These are phyloP conservation scores for Chalcis sispes DNA, from an alignment of 2,888 invertebrate species.

Conservation along the genomic window DNA sequence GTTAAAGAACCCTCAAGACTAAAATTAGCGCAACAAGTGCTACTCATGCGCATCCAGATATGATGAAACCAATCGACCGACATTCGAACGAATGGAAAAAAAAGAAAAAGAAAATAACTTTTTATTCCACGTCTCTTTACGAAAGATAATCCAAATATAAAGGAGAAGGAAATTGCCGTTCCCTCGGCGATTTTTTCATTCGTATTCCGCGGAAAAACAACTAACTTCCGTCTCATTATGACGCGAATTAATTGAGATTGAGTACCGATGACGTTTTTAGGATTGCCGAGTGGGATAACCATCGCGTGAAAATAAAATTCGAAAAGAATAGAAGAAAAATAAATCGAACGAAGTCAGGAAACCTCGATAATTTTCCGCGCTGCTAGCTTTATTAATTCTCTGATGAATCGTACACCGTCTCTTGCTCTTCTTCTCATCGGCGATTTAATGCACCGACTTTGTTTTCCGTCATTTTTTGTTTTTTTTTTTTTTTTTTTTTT, in stretches of 20 bases:
- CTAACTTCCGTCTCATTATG: too few species aligned
- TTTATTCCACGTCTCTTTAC: too few species aligned
- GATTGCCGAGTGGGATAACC: too few species aligned
- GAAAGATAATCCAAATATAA: neutral
- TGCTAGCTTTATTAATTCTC: neutral
- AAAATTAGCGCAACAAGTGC: constrained; percentile 35
- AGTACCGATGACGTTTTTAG: too few species aligned
- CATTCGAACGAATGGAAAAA: too few species aligned
- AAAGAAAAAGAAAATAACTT: too few species aligned
- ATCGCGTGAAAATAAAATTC: neutral
- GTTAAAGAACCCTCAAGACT: too few species aligned
- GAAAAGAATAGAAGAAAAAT: neutral
- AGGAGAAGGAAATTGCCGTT: neutral
- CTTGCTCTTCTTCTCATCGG: neutral
- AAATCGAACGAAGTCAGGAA: neutral
- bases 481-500: neutral
- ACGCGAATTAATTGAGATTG: too few species aligned
- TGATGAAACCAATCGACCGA: too few species aligned
- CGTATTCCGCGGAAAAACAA: neutral
- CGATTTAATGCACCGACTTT: neutral
- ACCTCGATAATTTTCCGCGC: neutral
- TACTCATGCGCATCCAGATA: too few species aligned
- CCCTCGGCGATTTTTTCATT: neutral
- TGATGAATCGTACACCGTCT: neutral
- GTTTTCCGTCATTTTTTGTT: neutral